A percentile compares a stretch with the other conserved stretches of the same genome.
Conservation (phyloP, 1,140 invertebrate genomes). For the Cephus cinctus region DNA sequence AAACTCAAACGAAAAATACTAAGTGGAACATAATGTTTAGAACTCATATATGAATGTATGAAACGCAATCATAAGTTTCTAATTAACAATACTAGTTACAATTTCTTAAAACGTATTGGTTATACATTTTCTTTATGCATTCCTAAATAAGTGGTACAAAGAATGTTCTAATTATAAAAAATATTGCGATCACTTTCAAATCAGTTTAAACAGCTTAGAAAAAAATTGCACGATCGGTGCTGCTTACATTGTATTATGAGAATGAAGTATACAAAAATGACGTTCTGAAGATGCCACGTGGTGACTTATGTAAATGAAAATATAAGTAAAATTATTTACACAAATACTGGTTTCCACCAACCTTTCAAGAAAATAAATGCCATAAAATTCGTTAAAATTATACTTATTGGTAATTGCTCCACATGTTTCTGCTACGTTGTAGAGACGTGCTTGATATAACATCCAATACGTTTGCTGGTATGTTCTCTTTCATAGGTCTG, state of each 20-base stretch:
- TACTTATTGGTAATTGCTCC: not conserved
- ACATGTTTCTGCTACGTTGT: not conserved
- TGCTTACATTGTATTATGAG: not conserved
- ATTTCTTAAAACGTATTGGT: too few species aligned
- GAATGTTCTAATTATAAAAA: too few species aligned
- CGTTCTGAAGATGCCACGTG: not conserved
- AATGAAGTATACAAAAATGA: not conserved
- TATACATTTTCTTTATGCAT: too few species aligned
- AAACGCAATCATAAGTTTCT: too few species aligned
- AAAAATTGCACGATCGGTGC: not conserved
- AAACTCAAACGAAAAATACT: too few species aligned
- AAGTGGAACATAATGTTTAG: too few species aligned
- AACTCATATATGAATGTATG: too few species aligned
- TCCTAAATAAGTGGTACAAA: too few species aligned
- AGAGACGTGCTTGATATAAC: not conserved
- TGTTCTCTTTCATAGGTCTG: conserved; percentile 1
- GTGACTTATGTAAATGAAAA: not conserved
- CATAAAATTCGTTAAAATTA: too few species aligned
- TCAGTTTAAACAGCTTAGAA: too few species aligned
- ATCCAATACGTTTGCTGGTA: not conserved
- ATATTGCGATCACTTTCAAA: too few species aligned
- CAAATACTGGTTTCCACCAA: not conserved
- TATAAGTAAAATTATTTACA: not conserved
- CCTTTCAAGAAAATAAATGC: not conserved
- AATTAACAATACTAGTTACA: too few species aligned